Evolutionary conservation across 2,113 vertebrate species (phyloP).

Genomic region (Phocoena sinus): DNA sequence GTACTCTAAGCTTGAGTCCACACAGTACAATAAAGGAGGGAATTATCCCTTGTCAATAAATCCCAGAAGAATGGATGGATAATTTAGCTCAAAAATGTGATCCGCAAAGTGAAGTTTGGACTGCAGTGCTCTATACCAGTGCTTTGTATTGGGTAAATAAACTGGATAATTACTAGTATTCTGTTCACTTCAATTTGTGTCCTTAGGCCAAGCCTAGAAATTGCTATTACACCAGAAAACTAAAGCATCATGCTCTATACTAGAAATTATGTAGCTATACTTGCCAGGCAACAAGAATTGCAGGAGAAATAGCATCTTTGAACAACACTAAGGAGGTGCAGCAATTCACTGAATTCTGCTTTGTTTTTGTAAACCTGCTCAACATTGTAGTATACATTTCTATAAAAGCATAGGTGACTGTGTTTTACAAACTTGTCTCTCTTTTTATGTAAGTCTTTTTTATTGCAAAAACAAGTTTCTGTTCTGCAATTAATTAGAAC

Average conservation of each 20-base stretch:
- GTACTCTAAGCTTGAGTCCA: neutral
- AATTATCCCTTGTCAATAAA: neutral
- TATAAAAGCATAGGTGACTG: neutral
- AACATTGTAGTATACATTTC: slow-evolving; percentile 15
- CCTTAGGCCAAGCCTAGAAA: neutral
- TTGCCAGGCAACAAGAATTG: neutral
- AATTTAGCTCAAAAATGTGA: neutral
- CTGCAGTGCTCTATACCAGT: neutral
- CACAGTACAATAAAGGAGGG: neutral
- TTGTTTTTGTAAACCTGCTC: slow-evolving; percentile 48
- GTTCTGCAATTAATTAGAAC: neutral
- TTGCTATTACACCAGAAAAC: neutral
- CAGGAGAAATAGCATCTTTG: neutral
- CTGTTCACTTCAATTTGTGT: neutral
- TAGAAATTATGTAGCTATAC: neutral
- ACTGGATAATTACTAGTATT: neutral
- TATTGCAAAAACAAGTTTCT: neutral
- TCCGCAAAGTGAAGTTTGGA: neutral
- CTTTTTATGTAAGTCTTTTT: neutral
- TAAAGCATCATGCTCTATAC: neutral
- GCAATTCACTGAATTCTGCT: slow-evolving; percentile 19
- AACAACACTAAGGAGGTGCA: neutral
- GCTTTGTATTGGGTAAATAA: neutral
- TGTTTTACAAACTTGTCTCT: slow-evolving; percentile 51
- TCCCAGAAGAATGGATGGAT: neutral